A percentile compares a stretch with the other conserved stretches of the same genome.
phyloP scores from a whole-genome alignment of 2,797 vertebrate species.

The Moxostoma hubbsi region DNA sequence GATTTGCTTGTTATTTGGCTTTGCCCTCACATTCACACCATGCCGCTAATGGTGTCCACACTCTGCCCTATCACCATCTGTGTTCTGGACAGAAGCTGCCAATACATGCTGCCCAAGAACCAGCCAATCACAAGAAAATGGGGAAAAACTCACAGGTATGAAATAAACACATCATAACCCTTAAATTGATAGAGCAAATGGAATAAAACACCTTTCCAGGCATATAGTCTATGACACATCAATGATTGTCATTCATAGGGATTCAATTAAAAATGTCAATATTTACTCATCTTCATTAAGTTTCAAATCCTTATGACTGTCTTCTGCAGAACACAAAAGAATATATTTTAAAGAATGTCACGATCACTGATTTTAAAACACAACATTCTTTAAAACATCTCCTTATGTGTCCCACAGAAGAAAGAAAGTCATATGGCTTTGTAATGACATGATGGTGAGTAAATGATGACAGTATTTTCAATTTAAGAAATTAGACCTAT shows the following conservation, averaged over 20 bases:
- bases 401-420: no score
- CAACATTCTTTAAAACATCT: no score
- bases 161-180: not conserved
- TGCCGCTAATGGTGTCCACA: slow-evolving; percentile 38
- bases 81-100: slow-evolving; percentile 22
- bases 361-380: no score
- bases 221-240: slow-evolving; percentile 28
- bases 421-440: no score
- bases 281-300: no score
- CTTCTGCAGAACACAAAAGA: no score
- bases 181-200: slow-evolving; percentile 6
- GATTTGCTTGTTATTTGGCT: slow-evolving; percentile 20
- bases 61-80: slow-evolving; percentile 46
- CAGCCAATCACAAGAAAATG: slow-evolving; percentile 12
- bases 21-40: slow-evolving; percentile 45
- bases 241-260: slow-evolving; percentile 28
- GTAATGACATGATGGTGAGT: no score
- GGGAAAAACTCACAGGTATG: not conserved
- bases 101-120: slow-evolving; percentile 21
- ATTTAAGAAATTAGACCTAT: no score
- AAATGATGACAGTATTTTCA: no score
- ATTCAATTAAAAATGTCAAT: no score
- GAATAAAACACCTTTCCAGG: slow-evolving; percentile 17
- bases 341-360: no score
- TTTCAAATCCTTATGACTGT: no score